phyloP scores from a whole-genome alignment of 2,113 vertebrate genomes.

The Cyphomyrus plagiostoma region DNA sequence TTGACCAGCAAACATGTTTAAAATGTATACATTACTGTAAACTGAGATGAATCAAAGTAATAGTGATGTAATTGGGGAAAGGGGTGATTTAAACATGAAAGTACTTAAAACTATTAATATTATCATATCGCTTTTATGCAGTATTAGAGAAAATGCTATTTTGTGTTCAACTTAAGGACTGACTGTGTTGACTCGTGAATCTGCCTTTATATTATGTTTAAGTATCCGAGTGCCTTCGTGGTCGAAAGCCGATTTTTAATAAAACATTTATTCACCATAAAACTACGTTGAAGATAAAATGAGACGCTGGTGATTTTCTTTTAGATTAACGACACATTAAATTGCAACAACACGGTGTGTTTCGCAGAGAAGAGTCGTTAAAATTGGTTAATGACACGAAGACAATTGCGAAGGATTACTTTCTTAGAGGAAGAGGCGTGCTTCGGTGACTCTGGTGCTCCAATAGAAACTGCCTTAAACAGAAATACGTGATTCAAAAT shows the following conservation, averaged over 20 bases:
- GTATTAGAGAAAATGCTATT: not conserved
- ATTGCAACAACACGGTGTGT: not conserved
- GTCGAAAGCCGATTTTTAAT: not conserved
- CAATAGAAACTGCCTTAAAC: not conserved
- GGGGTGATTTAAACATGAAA: not conserved
- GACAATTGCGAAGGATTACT: not conserved
- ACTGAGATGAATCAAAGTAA: not conserved
- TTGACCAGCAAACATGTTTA: not conserved
- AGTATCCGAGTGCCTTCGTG: not conserved
- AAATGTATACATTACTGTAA: not conserved
- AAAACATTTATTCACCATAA: not conserved
- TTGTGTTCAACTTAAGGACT: not conserved
- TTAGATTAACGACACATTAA: not conserved
- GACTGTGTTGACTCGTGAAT: not conserved
- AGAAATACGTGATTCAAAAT: not conserved
- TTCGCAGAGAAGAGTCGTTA: not conserved
- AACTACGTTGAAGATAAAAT: not conserved
- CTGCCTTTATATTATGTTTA: not conserved
- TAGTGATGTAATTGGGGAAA: not conserved
- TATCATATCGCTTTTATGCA: not conserved
- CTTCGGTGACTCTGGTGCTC: not conserved
- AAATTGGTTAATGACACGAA: not conserved
- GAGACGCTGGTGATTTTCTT: not conserved
- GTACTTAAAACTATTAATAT: not conserved
- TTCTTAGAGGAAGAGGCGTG: not conserved